Evolutionary conservation across 2,113 vertebrate species (phyloP), one percentile per base, ranked within the genome.

Genomic region (Embiotoca jacksoni): DNA sequence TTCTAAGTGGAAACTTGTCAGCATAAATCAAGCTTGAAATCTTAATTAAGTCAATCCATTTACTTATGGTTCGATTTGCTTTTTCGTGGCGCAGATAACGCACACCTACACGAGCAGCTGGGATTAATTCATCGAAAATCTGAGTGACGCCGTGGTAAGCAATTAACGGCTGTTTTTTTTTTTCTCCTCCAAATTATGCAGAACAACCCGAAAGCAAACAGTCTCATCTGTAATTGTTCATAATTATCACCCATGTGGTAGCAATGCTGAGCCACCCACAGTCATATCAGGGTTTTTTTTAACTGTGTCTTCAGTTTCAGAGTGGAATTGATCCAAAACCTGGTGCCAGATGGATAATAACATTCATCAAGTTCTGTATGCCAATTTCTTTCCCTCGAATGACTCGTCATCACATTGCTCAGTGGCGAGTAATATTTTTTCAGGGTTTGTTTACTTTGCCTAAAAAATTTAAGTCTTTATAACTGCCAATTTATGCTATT

Each of bases 151-250:
- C 72, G n/a, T 30, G 32, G 46, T 59, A 36, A 73, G 70, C 47
- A 49, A 89, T 81, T 80, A 80, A 81, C 54, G 60, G 54, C 37
- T 39, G 3, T 4, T 73, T 75, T 65, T 71, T 41, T 39, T 75
- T n/a, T 10, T 0, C 39, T 8, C 39, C 30, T 30, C 5, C 11
- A 15, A 67, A 70, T 73, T 55, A 70, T 46, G 62, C 56, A 53
- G 53, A 77, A 76, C 61, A 61, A 57, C 55, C n/a, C 46, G 3
- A 75, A 83, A 84, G 72, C 85, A 81, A 76, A 78, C 73, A 83
- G 30, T 55, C 44, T 71, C 53, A 0, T 65, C 39, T 68, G 31
- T 68, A 82, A 84, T 88, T 80, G 69, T 67, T 81, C 54, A 2
- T 75, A 80, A 84, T 84, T 57, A 84, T 79, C 72, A 52, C 35